phyloP scores from a whole-genome alignment of 2,797 vertebrate genomes.

The Malurus splendens region DNA sequence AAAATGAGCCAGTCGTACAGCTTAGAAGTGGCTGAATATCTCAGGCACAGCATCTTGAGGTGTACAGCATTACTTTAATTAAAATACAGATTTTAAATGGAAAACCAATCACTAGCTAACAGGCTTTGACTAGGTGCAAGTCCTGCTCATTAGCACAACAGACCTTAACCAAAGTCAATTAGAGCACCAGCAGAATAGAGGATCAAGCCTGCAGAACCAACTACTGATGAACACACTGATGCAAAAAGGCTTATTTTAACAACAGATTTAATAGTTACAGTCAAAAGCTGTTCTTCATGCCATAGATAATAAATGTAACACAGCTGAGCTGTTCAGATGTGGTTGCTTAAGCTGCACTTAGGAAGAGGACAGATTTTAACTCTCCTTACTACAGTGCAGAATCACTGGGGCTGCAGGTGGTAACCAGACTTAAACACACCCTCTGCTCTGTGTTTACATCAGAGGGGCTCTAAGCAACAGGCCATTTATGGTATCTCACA shows the following conservation, averaged over 20 bases:
- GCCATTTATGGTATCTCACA: background rate
- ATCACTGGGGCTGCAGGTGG: background rate
- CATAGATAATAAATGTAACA: background rate
- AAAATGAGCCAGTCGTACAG: background rate
- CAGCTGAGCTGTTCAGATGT: background rate
- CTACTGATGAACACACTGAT: background rate
- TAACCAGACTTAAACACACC: background rate
- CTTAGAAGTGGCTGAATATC: background rate
- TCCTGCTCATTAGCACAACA: background rate
- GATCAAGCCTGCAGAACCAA: background rate
- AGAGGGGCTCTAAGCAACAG: background rate
- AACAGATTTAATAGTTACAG: background rate
- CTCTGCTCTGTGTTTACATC: background rate
- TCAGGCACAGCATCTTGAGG: background rate
- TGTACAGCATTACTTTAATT: background rate
- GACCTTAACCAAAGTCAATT: background rate
- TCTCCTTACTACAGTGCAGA: background rate
- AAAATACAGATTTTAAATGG: background rate
- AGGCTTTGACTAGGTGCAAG: background rate
- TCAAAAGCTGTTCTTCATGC: background rate
- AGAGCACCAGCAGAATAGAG: background rate
- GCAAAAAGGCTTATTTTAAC: background rate
- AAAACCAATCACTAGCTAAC: background rate
- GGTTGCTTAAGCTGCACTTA: background rate
- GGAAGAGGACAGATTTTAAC: background rate